Base-by-base conservation (phyloP, 2,888 invertebrate species). In the Pasiphila rectangulata region DNA sequence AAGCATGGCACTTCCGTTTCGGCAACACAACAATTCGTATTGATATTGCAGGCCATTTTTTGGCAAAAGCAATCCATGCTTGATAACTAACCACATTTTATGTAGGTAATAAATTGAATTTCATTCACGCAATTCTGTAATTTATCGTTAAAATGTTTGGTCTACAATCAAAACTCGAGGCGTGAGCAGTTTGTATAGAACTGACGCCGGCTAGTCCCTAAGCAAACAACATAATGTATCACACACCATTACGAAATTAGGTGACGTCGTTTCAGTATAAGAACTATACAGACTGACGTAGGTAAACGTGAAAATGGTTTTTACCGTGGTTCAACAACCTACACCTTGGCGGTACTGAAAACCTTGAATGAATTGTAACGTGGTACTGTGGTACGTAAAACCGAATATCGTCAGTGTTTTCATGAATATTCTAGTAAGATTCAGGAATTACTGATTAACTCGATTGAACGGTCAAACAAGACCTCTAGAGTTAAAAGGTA, bases 221-320 rank as follows among this genome's bases (percentile, higher is more conserved):
- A 37, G 46, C 46, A 51, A 56, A 56, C 51, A 56, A 46, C 44
- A 49, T 46, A 38, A 53, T 56, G 37, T 46, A 53, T 40, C 17
- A 29, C 9, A 16, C 42, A 49, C 39, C 25, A 44, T 56, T 39
- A 39, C 41, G 46, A 56, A 46, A 52, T 46, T 45, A 45, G 45
- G 39, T 46, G 52, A 52, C 46, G 41, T 37, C 36, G 30, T 42
- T 12, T 29, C 12, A 37, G 17, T 34, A 29, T 13, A 9, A 24
- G 35, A n/a, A n/a, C n/a, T n/a, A n/a, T 32, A 13, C 16, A 15
- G 40, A 46, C 44, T 48, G 40, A 46, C 51, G 51, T 46, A 37
- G 32, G 35, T 45, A 42, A 38, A 47, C 44, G 30, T 36, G 23
- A 12, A 43, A 43, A 44, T 44, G 46, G 49, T 49, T 46, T 46